Conservation (phyloP, 1,140 invertebrate species). For the Plutomurus gul region DNA sequence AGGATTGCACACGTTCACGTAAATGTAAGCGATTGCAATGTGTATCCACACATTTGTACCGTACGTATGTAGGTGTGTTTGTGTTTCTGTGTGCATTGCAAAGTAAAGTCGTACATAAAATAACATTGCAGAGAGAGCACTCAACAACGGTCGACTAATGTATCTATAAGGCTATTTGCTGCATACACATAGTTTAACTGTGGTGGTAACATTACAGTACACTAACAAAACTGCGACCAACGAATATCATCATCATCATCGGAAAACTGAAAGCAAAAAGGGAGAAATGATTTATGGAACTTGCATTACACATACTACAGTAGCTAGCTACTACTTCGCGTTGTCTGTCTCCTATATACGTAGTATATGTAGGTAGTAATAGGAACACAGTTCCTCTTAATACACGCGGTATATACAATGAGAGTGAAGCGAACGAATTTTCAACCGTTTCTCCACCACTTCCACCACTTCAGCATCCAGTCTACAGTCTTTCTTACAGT, state of each 20-base stretch:
- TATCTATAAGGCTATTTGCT: neutral
- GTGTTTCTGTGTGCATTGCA: too few relatives aligned
- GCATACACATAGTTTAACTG: neutral
- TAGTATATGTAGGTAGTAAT: too few relatives aligned
- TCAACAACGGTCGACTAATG: neutral
- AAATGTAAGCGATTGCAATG: neutral
- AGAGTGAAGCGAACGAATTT: too few relatives aligned
- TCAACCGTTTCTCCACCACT: too few relatives aligned
- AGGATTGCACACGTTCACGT: neutral
- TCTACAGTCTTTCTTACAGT: too few relatives aligned
- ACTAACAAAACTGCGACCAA: slow-evolving; percentile 26
- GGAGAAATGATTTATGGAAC: slow-evolving; percentile 14
- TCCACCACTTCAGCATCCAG: too few relatives aligned
- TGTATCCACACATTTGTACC: too few relatives aligned
- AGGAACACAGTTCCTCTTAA: too few relatives aligned
- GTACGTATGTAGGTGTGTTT: too few relatives aligned
- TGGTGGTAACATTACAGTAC: neutral
- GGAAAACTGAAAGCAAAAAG: slow-evolving; percentile 12
- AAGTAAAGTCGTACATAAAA: neutral
- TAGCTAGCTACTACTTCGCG: too few relatives aligned
- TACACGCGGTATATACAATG: too few relatives aligned
- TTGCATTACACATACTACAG: neutral
- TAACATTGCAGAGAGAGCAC: neutral
- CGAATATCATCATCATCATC: slow-evolving; percentile 24
- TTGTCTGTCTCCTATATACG: too few relatives aligned